Percentiles rank a stretch among this genome's conserved stretches.
phyloP scores from a whole-genome alignment of 2,888 invertebrate species.

The Celastrina argiolus region DNA sequence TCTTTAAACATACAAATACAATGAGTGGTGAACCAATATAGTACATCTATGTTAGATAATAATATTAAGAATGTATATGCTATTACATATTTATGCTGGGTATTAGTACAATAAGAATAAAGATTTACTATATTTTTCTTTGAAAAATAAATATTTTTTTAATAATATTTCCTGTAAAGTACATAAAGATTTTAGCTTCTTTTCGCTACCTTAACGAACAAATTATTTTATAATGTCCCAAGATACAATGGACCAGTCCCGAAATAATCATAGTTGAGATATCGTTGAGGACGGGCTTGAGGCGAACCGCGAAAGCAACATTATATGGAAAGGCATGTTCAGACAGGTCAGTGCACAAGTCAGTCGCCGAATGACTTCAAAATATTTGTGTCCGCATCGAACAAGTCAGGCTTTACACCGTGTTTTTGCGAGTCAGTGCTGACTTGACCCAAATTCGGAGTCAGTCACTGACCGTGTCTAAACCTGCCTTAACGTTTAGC shows the following conservation, averaged over 20 bases:
- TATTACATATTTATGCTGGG: not conserved
- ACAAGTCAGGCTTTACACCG: too few species aligned
- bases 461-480: too few species aligned
- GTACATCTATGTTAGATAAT: not conserved
- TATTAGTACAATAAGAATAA: constrained; percentile 12
- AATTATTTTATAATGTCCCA: constrained; percentile 5
- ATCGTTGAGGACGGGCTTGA: not conserved
- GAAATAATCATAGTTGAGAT: not conserved
- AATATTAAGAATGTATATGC: constrained; percentile 11
- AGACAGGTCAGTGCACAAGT: too few species aligned
- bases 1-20: not conserved
- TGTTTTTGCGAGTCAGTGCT: too few species aligned
- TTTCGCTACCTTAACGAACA: constrained; percentile 7
- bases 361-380: too few species aligned
- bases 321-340: too few species aligned
- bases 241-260: not conserved
- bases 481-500: not conserved
- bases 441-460: too few species aligned
- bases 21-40: constrained; percentile 1
- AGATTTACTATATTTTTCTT: constrained; percentile 21
- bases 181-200: not conserved
- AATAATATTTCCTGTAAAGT: constrained; percentile 16
- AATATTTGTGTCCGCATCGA: too few species aligned
- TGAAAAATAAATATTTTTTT: constrained; percentile 18
- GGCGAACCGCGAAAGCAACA: constrained; percentile 10